Conservation (phyloP, 2,113 vertebrate genomes). For the Chaetops frenatus region DNA sequence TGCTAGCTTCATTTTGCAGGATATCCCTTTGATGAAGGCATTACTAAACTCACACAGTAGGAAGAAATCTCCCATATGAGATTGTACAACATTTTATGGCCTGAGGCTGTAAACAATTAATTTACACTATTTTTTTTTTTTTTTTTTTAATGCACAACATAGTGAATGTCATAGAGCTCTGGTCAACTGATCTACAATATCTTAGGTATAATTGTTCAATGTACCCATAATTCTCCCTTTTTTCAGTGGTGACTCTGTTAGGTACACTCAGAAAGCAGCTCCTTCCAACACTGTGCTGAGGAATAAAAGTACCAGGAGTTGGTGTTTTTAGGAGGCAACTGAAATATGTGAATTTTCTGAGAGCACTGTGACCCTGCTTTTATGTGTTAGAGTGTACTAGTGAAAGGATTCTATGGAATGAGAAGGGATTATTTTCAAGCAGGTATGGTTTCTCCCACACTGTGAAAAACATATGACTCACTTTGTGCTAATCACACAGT, state of each 20-base stretch:
- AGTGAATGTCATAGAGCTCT: not conserved
- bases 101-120: not conserved
- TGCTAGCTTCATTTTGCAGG: not conserved
- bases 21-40: not conserved
- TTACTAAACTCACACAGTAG: not conserved
- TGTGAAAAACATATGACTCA: conserved; percentile 44
- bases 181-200: not conserved
- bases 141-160: not conserved
- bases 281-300: not conserved
- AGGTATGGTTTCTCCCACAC: conserved; percentile 22
- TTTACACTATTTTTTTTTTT: not conserved
- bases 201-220: not conserved
- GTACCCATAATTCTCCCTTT: not conserved
- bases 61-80: not conserved
- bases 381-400: not conserved
- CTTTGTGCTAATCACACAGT: conserved; percentile 1
- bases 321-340: not conserved
- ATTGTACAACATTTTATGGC: not conserved
- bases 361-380: not conserved
- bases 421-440: conserved; percentile 13
- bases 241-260: not conserved
- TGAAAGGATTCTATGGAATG: not conserved
- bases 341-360: not conserved
- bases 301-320: not conserved
- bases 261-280: not conserved